A percentile compares a stretch with the other conserved stretches of the same genome.
phyloP scores from a whole-genome alignment of 1,140 invertebrate genomes.

The Drosophila orosa region DNA sequence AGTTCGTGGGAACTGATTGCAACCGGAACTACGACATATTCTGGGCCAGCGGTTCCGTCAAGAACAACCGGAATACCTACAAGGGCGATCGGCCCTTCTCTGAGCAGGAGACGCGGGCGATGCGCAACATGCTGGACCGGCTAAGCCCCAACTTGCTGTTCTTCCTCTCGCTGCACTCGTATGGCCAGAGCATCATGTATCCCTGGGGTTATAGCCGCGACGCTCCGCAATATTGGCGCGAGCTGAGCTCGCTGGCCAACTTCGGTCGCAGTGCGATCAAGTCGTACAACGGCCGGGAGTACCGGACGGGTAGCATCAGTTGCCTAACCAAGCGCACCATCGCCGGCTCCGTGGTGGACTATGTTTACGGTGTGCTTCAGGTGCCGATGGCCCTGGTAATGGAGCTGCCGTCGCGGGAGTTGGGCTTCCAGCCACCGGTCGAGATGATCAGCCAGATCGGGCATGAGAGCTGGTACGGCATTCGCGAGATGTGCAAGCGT shows the following conservation, averaged over 20 bases:
- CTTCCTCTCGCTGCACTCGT: constrained; percentile 90
- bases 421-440: constrained; percentile 88
- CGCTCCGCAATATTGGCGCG: constrained; percentile 66
- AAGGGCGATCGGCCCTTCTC: constrained; percentile 90
- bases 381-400: constrained; percentile 89
- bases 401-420: constrained; percentile 87
- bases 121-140: constrained; percentile 86
- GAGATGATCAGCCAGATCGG: constrained; percentile 86
- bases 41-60: constrained; percentile 86
- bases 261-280: constrained; percentile 85
- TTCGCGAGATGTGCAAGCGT: constrained; percentile 79
- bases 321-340: constrained; percentile 85
- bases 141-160: constrained; percentile 86
- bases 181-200: constrained; percentile 87
- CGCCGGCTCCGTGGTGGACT: constrained; percentile 89
- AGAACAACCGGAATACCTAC: constrained; percentile 88
- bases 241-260: constrained; percentile 79
- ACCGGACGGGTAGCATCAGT: constrained; percentile 76
- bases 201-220: constrained; percentile 86
- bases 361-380: constrained; percentile 87
- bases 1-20: constrained; percentile 87
- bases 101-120: constrained; percentile 89
- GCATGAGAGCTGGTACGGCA: constrained; percentile 85
- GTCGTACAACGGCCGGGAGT: constrained; percentile 85
- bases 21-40: constrained; percentile 89